A percentile compares a stretch with the other conserved stretches of the same genome.
Conservation (phyloP, 64 coral and sea anemone species). For the Porites australiensis region DNA sequence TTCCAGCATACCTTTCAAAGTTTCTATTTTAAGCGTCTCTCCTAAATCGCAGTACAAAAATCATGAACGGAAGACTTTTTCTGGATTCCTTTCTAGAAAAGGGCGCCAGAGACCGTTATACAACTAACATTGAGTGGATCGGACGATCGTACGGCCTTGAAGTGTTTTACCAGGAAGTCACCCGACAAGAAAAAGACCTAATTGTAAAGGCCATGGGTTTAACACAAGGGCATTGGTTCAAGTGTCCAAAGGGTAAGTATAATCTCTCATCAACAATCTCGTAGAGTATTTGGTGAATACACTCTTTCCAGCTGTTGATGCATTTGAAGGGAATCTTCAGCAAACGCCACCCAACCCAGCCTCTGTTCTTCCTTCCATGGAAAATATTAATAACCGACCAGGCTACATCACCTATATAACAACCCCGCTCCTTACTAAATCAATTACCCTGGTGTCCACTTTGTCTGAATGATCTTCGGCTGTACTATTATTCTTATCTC, state of each 20-base stretch:
- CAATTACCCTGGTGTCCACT: too few species aligned
- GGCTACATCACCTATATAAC: too few species aligned
- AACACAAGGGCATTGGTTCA: slow-evolving; percentile 77
- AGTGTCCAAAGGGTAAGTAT: slow-evolving; percentile 75
- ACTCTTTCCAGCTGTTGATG: not conserved
- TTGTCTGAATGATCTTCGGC: not conserved
- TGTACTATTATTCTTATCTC: not conserved
- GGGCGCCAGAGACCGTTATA: not conserved
- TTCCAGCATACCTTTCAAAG: too few species aligned
- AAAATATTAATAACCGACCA: too few species aligned
- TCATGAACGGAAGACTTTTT: too few species aligned
- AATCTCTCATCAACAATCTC: too few species aligned
- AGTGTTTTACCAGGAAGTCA: slow-evolving; percentile 34
- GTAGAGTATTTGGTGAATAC: not conserved
- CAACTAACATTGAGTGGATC: slow-evolving; percentile 5
- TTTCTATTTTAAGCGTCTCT: not conserved
- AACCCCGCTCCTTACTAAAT: too few species aligned
- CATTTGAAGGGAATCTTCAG: too few species aligned
- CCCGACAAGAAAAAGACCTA: slow-evolving; percentile 67
- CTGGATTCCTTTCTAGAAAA: not conserved
- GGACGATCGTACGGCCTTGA: not conserved
- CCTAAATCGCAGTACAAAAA: too few species aligned
- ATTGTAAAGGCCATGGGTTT: slow-evolving; percentile 73
- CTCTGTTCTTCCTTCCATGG: too few species aligned
- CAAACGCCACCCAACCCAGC: too few species aligned